Evolutionary conservation across 2,113 vertebrate species (phyloP), one percentile per base, ranked within the genome.

Genomic region (Spilogale gracilis): DNA sequence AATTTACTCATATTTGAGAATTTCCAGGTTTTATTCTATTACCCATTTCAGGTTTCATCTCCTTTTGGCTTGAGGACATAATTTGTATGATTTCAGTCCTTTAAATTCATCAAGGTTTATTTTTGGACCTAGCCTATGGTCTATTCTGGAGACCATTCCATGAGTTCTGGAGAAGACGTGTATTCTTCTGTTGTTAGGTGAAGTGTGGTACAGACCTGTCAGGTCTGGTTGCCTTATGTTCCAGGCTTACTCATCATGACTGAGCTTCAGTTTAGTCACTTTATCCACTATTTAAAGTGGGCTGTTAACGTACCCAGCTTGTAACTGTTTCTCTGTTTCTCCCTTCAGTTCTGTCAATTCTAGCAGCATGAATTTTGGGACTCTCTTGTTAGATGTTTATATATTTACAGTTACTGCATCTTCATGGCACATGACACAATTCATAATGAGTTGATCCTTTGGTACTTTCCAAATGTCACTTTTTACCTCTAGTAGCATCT

Each of bases 1-100:
- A 45, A 76, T 45, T 43, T 30, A 5, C n/a, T 18, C 9, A 30
- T 78, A 93, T 78, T 78, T 45, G 9, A 23, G 25, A 45, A 48
- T 93, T 65, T 93, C n/a, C 25, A 86, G 25, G 69, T 82, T 58
- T 58, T 86, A 65, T 78, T 86, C 27, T 71, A 56, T 82, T 58
- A 82, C 30, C 65, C 21, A 61, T 17, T 93, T 85, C 82, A 86
- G 45, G 63, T 30, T 93, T 93, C 38, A 86, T 78, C 76, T 71
- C 45, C 32, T 67, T 56, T 84, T 56, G 71, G 12, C 71, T 32
- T 45, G 27, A 78, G n/a, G n/a, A 85, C 48, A 54, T 43, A 23
- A n/a, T 32, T 56, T 54, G n/a, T 78, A 76, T 67, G 17, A 45
- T 56, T 86, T 86, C 48, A 23, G 16, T 60, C 25, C 50, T 43